Percentiles rank a stretch among this genome's conserved stretches.
These are phyloP conservation scores for Esox masquinongy DNA, from an alignment of 2,797 vertebrate genomes.

Conservation along the genomic window DNA sequence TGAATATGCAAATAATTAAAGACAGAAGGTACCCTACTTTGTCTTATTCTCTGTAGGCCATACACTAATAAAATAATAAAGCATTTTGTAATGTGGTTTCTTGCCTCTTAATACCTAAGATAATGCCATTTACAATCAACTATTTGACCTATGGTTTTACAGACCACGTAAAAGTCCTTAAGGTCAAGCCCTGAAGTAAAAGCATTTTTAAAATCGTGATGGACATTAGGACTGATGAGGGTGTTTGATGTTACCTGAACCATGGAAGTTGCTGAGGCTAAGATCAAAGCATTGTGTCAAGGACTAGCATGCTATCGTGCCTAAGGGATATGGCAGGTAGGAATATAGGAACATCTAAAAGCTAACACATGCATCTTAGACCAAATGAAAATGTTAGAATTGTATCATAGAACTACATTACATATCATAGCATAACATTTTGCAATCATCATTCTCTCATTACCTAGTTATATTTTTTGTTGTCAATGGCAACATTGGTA, in stretches of 20 bases:
- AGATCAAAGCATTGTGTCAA: constrained; percentile 4
- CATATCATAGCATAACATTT: background rate
- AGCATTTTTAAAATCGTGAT: background rate
- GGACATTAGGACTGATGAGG: background rate
- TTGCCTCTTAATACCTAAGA: too few species aligned
- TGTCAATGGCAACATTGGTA: background rate
- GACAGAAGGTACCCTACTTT: too few species aligned
- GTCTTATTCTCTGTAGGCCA: too few species aligned
- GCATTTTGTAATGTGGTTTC: too few species aligned
- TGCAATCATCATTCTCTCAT: background rate
- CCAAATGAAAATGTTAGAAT: background rate
- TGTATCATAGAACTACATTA: background rate
- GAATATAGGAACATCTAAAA: background rate
- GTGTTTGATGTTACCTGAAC: background rate
- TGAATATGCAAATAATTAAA: too few species aligned
- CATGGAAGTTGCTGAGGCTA: background rate
- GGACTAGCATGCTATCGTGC: background rate
- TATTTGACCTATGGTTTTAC: too few species aligned
- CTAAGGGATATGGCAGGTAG: background rate
- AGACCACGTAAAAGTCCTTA: too few species aligned
- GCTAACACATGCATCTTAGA: background rate
- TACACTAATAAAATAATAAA: too few species aligned
- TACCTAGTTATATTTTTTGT: background rate
- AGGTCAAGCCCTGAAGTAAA: too few species aligned
- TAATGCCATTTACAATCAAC: too few species aligned